Evolutionary conservation across 2,797 vertebrate genomes (phyloP), one percentile per base, ranked within the genome.

Genomic region (Pantherophis alleghaniensis): DNA sequence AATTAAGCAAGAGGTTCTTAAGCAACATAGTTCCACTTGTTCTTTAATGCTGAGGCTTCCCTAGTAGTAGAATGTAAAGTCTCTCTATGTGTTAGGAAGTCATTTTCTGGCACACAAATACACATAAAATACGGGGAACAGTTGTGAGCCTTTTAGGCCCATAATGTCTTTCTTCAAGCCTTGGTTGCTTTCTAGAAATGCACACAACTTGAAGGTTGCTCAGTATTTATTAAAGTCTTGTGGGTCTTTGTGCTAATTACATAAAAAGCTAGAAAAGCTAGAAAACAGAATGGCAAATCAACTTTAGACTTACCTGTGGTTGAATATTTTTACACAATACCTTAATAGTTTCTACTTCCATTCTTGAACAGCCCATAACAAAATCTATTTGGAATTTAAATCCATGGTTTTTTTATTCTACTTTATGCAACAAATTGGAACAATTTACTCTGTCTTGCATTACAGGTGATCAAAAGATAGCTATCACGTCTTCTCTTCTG

Each of bases 331-430:
- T 79, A 42, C 11, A 47, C 18, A 79, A 20, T 47, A 47, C 9
- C 18, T n/a, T 90, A 0, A 90, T 90, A 56, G 92, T 93, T 94
- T 96, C 11, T 90, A 95, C 66, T 90, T 42, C 37, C 74, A 79
- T 79, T 79, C 37, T 22, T 79, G 74, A 79, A 22, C 37, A 79
- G 20, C 18, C 1, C 11, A 1, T 42, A 79, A 42, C 20, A 79
- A 79, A 37, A 42, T 79, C 74, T 24, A 47, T 42, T 79, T 79
- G 69, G 69, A 42, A 20, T 79, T 42, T 42, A 42, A 79, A 37
- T 42, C 63, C 63, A 66, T n/a, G 26, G 10, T 61, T 14, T 32
- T 69, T 69, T 69, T 69, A 16, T 69, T n/a, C 37, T 79, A 42
- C 37, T 24, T 79, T 42, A 37, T 79, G 74, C 37, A 79, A 42